Conservation (phyloP, 2,113 vertebrate genomes). For the Chamaetylas fuelleborni region DNA sequence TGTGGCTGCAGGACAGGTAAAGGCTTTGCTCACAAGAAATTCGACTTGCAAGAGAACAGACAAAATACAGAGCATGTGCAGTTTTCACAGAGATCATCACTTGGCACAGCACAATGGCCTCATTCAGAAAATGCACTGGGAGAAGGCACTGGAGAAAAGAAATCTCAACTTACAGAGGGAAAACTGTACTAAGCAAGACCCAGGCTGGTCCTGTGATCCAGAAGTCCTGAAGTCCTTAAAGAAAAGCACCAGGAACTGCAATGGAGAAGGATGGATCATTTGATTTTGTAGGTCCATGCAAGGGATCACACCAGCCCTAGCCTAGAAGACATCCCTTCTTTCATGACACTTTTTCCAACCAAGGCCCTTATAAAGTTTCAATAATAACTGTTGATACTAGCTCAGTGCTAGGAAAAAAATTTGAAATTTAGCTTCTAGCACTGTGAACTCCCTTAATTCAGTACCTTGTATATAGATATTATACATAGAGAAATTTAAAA, state of each 20-base stretch:
- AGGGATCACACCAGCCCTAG: background rate
- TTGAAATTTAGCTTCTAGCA: background rate
- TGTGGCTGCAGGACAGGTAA: rapidly evolving
- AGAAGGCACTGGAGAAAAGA: background rate
- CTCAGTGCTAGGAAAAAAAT: background rate
- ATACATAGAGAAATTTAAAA: background rate
- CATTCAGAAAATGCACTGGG: background rate
- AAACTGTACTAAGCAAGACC: no score
- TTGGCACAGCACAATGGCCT: background rate
- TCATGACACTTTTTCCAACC: background rate
- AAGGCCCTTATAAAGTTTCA: background rate
- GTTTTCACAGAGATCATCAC: background rate
- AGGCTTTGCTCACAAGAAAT: background rate
- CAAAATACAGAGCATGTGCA: rapidly evolving
- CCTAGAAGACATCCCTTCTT: background rate
- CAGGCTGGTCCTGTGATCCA: background rate
- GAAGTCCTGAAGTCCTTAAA: background rate
- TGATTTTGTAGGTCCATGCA: background rate
- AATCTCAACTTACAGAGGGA: background rate
- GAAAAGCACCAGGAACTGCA: background rate
- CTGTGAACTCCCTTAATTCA: background rate
- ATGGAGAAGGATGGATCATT: background rate
- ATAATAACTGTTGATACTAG: background rate
- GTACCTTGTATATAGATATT: no score
- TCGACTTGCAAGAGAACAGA: background rate